Conservation (phyloP, 2,888 invertebrate species). For the Heteromyza rotundicornis region DNA sequence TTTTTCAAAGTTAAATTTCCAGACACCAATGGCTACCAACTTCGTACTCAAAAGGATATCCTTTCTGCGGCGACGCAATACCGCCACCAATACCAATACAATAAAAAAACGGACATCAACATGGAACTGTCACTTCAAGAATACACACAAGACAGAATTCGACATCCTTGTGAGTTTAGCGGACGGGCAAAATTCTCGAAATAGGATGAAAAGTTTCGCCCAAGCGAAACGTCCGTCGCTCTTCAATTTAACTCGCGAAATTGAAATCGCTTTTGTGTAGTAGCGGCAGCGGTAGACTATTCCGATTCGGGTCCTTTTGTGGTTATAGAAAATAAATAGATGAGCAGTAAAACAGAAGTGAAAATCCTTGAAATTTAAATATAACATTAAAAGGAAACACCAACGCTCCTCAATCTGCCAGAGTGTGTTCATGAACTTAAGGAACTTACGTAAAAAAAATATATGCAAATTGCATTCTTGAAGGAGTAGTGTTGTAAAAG, state of each 20-base stretch:
- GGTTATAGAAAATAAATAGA: neutral
- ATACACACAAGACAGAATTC: slow-evolving; percentile 32
- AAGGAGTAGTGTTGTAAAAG: too few relatives aligned
- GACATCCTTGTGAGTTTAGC: slow-evolving; percentile 2
- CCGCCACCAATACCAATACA: neutral
- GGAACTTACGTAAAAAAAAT: too few relatives aligned
- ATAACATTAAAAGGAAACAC: too few relatives aligned
- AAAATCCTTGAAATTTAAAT: neutral
- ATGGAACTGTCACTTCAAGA: slow-evolving; percentile 28
- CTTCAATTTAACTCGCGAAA: neutral
- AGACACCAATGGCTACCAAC: too few relatives aligned
- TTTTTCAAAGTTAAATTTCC: too few relatives aligned
- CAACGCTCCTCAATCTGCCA: too few relatives aligned
- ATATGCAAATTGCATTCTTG: too few relatives aligned
- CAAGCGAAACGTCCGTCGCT: slow-evolving; percentile 26
- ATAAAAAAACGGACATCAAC: neutral
- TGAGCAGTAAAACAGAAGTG: neutral
- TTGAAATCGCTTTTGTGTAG: neutral
- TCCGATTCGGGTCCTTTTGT: neutral
- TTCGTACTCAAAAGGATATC: too few relatives aligned
- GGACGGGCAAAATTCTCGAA: slow-evolving; percentile 11
- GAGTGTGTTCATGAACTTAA: too few relatives aligned
- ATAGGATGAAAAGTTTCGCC: slow-evolving; percentile 33
- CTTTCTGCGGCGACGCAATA: neutral
- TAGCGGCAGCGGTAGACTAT: neutral